Evolutionary conservation across 2,888 invertebrate genomes (phyloP).

Genomic region (Eupsilia transversa): DNA sequence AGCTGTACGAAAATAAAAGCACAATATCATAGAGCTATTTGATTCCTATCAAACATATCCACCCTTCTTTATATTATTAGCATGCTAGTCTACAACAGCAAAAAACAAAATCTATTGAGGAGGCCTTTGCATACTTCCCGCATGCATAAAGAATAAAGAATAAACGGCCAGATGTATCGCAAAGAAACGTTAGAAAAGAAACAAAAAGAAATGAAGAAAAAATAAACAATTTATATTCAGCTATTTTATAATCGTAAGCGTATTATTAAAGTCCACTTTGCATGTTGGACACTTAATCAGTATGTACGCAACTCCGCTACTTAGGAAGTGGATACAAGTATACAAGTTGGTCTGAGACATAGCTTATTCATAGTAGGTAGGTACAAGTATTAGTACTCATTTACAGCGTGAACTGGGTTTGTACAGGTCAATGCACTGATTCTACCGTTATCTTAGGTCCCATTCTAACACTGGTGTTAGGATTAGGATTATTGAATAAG

Average conservation of each 20-base stretch:
- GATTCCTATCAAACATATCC: conserved; percentile 8
- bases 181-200: conserved; percentile 14
- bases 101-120: conserved; percentile 25
- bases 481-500: conserved; percentile 51
- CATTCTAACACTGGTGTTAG: conserved; percentile 70
- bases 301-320: conserved; percentile 78
- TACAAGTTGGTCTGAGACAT: conserved; percentile 56
- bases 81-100: conserved; percentile 22
- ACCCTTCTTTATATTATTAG: conserved; percentile 31
- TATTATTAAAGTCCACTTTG: conserved; percentile 58
- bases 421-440: conserved; percentile 77
- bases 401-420: conserved; percentile 76
- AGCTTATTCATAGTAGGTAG: conserved; percentile 76
- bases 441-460: conserved; percentile 80
- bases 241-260: conserved; percentile 53
- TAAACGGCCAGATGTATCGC: conserved; percentile 18
- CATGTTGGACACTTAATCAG: conserved; percentile 74
- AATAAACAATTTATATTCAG: conserved; percentile 48
- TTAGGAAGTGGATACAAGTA: conserved; percentile 78
- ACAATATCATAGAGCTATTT: conserved; percentile 17
- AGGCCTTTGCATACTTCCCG: conserved; percentile 2
- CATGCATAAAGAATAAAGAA: conserved; percentile 14
- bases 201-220: conserved; percentile 3
- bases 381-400: conserved; percentile 82
- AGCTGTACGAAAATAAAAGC: not conserved